Evolutionary conservation across 1,140 invertebrate species (phyloP).

Genomic region (Bombus picipes): DNA sequence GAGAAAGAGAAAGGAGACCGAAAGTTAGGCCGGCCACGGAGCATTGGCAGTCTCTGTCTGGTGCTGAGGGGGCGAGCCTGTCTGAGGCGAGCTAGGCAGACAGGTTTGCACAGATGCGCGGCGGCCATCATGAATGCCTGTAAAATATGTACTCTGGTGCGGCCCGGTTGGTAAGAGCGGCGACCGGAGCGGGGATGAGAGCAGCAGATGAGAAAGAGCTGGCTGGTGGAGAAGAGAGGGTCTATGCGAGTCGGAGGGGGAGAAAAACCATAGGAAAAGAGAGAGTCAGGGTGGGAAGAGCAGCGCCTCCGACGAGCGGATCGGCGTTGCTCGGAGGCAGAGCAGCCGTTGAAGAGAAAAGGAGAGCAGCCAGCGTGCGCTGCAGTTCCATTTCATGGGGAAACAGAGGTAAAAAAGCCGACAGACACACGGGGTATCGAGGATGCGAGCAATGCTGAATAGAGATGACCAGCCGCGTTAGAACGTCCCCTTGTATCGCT

Average conservation of each 20-base stretch:
- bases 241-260: conserved; percentile 38
- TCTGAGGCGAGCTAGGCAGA: conserved; percentile 71
- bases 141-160: conserved; percentile 83
- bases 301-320: conserved; percentile 49
- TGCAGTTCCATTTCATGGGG: conserved; percentile 74
- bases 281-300: conserved; percentile 45
- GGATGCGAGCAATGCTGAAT: conserved; percentile 63
- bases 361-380: conserved; percentile 45
- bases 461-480: conserved; percentile 68
- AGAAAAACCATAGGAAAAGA: conserved; percentile 66
- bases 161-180: conserved; percentile 65
- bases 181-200: conserved; percentile 61
- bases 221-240: conserved; percentile 47
- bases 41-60: conserved; percentile 52
- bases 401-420: conserved; percentile 64
- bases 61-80: conserved; percentile 73
- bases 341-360: conserved; percentile 26
- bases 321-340: conserved; percentile 12
- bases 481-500: conserved; percentile 44
- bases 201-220: conserved; percentile 58
- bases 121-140: conserved; percentile 83
- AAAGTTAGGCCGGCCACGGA: conserved; percentile 36
- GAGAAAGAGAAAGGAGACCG: conserved; percentile 32
- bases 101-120: conserved; percentile 82
- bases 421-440: conserved; percentile 55